phyloP scores from a whole-genome alignment of 2,113 vertebrate genomes.

The Nansenia antarctica region DNA sequence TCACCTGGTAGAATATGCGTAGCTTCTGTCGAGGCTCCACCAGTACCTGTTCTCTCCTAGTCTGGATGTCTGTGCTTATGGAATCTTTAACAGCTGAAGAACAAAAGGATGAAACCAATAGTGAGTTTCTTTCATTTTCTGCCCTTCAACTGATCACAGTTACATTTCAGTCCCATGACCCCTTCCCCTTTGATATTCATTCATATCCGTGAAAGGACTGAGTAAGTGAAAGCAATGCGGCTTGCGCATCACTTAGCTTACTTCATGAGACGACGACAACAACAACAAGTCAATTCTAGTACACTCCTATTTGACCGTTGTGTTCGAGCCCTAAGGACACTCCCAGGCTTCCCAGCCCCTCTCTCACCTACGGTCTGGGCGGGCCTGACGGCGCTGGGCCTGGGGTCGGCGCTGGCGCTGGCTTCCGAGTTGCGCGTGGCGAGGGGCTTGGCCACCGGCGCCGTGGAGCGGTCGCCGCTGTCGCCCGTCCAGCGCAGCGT shows the following conservation, averaged over 20 bases:
- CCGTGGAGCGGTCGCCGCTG: conserved; percentile 87
- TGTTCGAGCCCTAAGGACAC: too few species aligned
- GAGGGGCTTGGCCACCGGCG: conserved; percentile 92
- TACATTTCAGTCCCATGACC: too few species aligned
- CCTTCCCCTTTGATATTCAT: too few species aligned
- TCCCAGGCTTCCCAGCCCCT: not conserved
- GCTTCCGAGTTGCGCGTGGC: conserved; percentile 92
- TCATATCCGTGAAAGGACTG: too few species aligned
- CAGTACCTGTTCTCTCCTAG: conserved; percentile 81
- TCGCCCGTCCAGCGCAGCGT: conserved; percentile 96
- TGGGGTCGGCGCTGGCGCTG: conserved; percentile 82
- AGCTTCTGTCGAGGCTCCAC: conserved; percentile 85
- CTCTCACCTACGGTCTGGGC: conserved; percentile 84
- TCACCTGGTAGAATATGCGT: conserved; percentile 91
- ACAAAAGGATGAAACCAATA: not conserved
- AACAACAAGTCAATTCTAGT: too few species aligned
- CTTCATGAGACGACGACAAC: too few species aligned
- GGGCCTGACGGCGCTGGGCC: conserved; percentile 87
- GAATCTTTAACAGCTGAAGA: conserved; percentile 86
- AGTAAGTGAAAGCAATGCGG: too few species aligned
- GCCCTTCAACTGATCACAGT: too few species aligned
- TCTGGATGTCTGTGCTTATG: conserved; percentile 77
- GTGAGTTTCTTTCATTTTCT: too few species aligned
- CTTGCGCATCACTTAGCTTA: too few species aligned
- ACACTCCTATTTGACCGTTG: too few species aligned